phyloP scores from a whole-genome alignment of 92 coral and sea anemone species.

The Nematostella vectensis region DNA sequence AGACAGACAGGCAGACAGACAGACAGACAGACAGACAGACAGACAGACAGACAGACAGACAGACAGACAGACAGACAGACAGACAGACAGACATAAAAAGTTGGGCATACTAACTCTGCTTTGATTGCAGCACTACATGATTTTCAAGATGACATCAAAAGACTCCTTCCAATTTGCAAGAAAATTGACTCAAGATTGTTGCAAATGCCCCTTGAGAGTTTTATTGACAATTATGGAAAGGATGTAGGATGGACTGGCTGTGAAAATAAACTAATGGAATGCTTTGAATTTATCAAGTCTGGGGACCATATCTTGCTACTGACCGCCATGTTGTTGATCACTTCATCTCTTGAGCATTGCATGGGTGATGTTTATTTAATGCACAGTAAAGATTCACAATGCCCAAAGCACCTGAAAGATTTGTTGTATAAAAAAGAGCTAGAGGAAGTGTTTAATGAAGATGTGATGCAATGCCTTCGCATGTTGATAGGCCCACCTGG shows the following conservation, averaged over 20 bases:
- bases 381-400: constrained; percentile 24
- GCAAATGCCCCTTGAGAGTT: constrained; percentile 34
- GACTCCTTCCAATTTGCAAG: constrained; percentile 34
- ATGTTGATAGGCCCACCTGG: constrained; percentile 78
- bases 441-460: constrained; percentile 39
- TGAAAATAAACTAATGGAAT: constrained; percentile 29
- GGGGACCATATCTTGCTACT: constrained; percentile 25
- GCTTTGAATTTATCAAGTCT: constrained; percentile 42
- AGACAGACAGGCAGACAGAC: too few species aligned
- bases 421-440: constrained; percentile 49
- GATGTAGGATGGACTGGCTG: constrained; percentile 65
- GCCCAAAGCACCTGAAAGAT: constrained; percentile 68
- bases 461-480: constrained; percentile 39
- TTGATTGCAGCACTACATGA: too few species aligned
- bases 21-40: too few species aligned
- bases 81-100: too few species aligned
- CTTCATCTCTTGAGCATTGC: constrained; percentile 66
- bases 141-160: constrained; percentile 31
- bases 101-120: too few species aligned
- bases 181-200: constrained; percentile 19
- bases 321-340: constrained; percentile 47
- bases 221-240: constrained; percentile 33
- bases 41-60: too few species aligned
- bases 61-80: too few species aligned
- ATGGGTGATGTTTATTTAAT: constrained; percentile 72